phyloP scores from a whole-genome alignment of 2,113 vertebrate genomes.

The Centropus bengalensis region DNA sequence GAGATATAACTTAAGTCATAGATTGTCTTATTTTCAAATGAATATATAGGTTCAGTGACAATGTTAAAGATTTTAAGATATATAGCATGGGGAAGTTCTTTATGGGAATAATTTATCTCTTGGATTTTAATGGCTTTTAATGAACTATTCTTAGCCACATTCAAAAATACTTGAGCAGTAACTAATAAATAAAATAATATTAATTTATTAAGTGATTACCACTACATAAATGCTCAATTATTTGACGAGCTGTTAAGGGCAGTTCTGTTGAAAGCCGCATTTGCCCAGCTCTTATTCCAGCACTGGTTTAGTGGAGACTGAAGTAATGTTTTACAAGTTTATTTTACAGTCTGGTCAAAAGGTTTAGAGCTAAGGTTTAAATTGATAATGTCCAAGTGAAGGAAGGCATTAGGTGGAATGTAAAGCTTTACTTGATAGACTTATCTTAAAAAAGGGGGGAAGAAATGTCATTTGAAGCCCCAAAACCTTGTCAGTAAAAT shows the following conservation, averaged over 20 bases:
- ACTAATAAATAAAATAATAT: not conserved
- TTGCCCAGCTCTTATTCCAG: not conserved
- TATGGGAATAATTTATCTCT: not conserved
- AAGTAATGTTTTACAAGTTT: slow-evolving; percentile 29
- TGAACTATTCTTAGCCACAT: not conserved
- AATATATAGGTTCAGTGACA: not conserved
- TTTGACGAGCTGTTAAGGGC: not conserved
- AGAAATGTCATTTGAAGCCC: not conserved
- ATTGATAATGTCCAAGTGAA: not conserved
- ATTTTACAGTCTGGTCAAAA: slow-evolving; percentile 25
- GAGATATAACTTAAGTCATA: not conserved
- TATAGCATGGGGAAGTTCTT: not conserved
- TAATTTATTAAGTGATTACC: not conserved
- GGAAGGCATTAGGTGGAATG: not conserved
- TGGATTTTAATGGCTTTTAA: not conserved
- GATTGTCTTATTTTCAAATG: not conserved
- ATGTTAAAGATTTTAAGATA: not conserved
- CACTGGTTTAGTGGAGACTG: not conserved
- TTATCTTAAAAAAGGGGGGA: not conserved
- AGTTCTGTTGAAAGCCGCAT: not conserved
- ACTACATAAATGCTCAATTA: not conserved
- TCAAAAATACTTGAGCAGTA: not conserved
- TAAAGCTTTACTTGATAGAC: not conserved
- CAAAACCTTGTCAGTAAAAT: not conserved
- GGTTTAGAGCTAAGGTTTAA: slow-evolving; percentile 28